These are phyloP conservation scores for Hyphantria cunea DNA, from an alignment of 1,140 invertebrate genomes.

Conservation along the genomic window DNA sequence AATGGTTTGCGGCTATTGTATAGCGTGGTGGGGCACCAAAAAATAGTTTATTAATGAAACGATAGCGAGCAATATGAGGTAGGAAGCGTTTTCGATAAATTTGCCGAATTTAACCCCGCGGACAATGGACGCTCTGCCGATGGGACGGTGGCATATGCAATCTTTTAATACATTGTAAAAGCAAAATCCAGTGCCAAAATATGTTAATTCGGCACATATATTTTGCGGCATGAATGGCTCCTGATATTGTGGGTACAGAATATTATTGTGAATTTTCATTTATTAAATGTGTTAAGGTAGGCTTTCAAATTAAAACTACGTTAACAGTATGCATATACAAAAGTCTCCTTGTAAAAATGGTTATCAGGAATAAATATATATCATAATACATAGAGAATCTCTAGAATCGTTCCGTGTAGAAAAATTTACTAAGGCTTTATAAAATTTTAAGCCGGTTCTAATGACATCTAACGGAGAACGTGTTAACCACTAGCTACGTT, in stretches of 20 bases:
- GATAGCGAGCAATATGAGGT: conserved; percentile 55
- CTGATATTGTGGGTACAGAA: conserved; percentile 56
- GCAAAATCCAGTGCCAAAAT: conserved; percentile 56
- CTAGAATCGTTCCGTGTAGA: too few species aligned
- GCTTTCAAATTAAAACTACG: conserved; percentile 30
- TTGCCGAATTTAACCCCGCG: conserved; percentile 46
- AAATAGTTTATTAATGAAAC: conserved; percentile 69
- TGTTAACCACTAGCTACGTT: conserved; percentile 4
- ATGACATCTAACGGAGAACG: conserved; percentile 35
- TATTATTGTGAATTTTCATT: too few species aligned
- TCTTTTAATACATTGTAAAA: conserved; percentile 61
- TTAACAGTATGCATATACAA: too few species aligned
- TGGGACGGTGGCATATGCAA: conserved; percentile 46
- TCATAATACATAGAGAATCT: too few species aligned
- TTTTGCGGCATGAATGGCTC: conserved; percentile 34
- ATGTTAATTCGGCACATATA: conserved; percentile 58
- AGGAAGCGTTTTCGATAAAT: conserved; percentile 57
- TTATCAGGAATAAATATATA: too few species aligned
- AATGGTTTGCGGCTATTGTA: conserved; percentile 42
- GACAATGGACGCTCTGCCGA: conserved; percentile 50
- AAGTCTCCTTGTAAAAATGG: too few species aligned
- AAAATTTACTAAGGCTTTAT: too few species aligned
- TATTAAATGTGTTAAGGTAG: background rate
- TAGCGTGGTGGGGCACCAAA: conserved; percentile 41
- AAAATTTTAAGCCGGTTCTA: background rate